Conservation (phyloP, 1,140 invertebrate genomes). For the Bombus waltoni region DNA sequence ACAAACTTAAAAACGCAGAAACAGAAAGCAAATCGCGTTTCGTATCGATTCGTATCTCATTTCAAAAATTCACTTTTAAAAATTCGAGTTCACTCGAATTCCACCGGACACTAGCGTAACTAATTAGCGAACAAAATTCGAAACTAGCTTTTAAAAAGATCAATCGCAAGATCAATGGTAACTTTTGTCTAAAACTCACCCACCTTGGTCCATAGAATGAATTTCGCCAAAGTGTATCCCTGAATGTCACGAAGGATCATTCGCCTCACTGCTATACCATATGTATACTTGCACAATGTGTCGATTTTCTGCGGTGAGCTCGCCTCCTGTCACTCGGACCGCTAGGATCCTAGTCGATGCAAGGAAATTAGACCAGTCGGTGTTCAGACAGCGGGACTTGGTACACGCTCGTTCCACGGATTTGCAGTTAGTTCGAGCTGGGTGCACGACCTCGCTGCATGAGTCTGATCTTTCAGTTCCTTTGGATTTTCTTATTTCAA, state of each 20-base stretch:
- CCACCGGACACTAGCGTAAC: too few species aligned
- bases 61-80: too few species aligned
- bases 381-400: constrained; percentile 48
- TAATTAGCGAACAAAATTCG: too few species aligned
- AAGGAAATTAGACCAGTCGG: constrained; percentile 61
- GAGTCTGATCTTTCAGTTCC: not conserved
- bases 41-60: too few species aligned
- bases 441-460: not conserved
- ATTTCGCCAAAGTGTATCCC: not conserved
- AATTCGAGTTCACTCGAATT: too few species aligned
- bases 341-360: constrained; percentile 37
- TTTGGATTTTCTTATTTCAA: not conserved
- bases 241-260: constrained; percentile 28
- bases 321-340: constrained; percentile 46
- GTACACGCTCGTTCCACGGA: constrained; percentile 26
- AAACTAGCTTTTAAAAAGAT: too few species aligned
- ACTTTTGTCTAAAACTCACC: not conserved
- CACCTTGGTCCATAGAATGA: not conserved
- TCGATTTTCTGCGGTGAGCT: constrained; percentile 22
- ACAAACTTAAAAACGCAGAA: too few species aligned
- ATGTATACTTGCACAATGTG: constrained; percentile 47
- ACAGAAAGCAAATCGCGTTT: too few species aligned
- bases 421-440: not conserved
- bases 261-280: too few species aligned
- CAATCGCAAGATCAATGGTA: not conserved